A percentile compares a stretch with the other conserved stretches of the same genome.
These are phyloP conservation scores for Lates calcarifer DNA, from an alignment of 2,113 vertebrate genomes.

Conservation along the genomic window DNA sequence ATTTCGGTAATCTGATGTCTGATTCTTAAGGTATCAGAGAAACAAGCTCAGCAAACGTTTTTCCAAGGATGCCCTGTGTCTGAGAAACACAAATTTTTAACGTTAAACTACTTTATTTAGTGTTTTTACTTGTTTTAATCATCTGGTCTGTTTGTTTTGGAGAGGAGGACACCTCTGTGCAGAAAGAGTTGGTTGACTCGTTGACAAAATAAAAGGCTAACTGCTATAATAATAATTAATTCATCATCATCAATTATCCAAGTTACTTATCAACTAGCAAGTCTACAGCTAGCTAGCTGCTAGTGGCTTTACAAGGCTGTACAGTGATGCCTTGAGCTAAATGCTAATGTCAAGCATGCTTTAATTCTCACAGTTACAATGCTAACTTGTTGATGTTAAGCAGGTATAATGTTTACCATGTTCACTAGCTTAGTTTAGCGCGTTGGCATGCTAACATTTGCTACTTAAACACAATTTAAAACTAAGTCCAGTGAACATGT, in stretches of 20 bases:
- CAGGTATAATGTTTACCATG: not conserved
- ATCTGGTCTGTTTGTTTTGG: no score
- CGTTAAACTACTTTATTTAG: no score
- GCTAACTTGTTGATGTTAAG: not conserved
- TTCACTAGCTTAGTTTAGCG: not conserved
- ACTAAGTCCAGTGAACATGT: not conserved
- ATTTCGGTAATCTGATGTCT: no score
- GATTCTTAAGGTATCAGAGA: no score
- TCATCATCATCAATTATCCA: not conserved
- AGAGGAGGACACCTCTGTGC: no score
- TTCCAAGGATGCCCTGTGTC: no score
- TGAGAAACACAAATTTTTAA: no score
- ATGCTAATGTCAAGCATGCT: not conserved
- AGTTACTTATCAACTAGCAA: not conserved
- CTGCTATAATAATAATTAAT: not conserved
- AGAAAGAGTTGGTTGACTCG: not conserved
- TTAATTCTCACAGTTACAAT: not conserved
- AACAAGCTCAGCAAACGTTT: no score
- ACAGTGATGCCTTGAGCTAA: not conserved
- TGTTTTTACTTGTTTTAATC: no score
- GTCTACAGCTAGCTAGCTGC: not conserved
- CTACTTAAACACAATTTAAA: not conserved
- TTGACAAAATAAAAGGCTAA: not conserved
- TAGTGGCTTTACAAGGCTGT: not conserved
- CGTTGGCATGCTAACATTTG: not conserved